These are phyloP conservation scores for Isurus oxyrinchus DNA, from an alignment of 2,113 vertebrate species.

Conservation along the genomic window DNA sequence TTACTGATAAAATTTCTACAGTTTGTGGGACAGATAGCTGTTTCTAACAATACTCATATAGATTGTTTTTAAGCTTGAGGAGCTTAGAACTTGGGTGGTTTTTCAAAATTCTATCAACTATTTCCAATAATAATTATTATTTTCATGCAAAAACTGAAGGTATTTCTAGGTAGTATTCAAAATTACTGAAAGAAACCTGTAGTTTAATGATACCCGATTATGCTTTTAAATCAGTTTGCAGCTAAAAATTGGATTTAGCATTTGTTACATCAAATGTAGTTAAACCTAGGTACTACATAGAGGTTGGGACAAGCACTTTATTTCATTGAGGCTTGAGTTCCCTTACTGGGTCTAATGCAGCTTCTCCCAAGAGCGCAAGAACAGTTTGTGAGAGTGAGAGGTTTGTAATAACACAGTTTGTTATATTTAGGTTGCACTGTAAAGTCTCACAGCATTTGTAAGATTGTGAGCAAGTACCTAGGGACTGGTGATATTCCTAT, in stretches of 20 bases:
- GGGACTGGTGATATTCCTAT: conserved; percentile 25
- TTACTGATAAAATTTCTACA: background rate
- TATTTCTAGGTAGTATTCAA: background rate
- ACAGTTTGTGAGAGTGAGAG: background rate
- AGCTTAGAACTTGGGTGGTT: background rate
- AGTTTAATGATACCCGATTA: background rate
- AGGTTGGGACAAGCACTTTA: background rate
- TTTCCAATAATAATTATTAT: background rate
- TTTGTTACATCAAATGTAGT: background rate
- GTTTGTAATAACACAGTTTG: conserved; percentile 23
- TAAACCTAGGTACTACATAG: background rate
- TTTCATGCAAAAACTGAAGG: background rate
- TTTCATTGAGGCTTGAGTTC: background rate
- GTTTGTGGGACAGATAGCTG: background rate
- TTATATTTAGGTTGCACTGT: conserved; percentile 36
- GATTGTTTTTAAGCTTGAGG: background rate
- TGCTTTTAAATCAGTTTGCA: background rate
- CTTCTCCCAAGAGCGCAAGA: background rate
- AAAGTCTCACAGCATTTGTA: conserved; percentile 28
- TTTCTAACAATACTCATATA: background rate
- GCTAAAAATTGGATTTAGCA: background rate
- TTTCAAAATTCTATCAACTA: background rate
- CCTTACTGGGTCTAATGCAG: background rate
- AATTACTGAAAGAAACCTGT: background rate
- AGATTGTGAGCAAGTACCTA: conserved; percentile 9